These are phyloP conservation scores for Emmelina monodactyla DNA, from an alignment of 2,888 invertebrate genomes.

Conservation along the genomic window DNA sequence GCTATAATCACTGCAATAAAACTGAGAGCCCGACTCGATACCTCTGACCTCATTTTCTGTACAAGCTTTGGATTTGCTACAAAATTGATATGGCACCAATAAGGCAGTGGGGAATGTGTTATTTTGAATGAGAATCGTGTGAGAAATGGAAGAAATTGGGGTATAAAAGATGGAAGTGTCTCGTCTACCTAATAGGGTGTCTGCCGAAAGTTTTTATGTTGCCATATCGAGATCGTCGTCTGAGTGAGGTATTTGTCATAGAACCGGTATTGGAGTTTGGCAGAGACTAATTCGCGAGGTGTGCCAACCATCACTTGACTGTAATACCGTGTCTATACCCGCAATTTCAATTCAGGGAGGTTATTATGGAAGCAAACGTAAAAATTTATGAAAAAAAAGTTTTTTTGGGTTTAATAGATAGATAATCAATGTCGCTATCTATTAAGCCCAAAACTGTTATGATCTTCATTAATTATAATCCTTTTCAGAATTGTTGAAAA, in stretches of 20 bases:
- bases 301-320: background rate
- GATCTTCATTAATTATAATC: too few species aligned
- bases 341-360: too few species aligned
- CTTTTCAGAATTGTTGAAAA: too few species aligned
- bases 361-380: too few species aligned
- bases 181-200: slow-evolving; percentile 9
- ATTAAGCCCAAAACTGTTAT: too few species aligned
- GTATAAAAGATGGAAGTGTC: slow-evolving; percentile 5
- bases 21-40: background rate
- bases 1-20: slow-evolving; percentile 1
- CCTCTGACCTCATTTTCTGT: background rate
- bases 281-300: slow-evolving; percentile 15
- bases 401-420: too few species aligned
- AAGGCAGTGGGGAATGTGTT: background rate
- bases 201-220: slow-evolving; percentile 25
- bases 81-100: background rate
- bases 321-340: background rate
- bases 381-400: too few species aligned
- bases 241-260: slow-evolving; percentile 41
- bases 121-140: too few species aligned
- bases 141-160: background rate
- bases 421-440: too few species aligned
- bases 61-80: background rate
- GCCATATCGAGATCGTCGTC: slow-evolving; percentile 38
- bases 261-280: slow-evolving; percentile 32